phyloP scores from a whole-genome alignment of 2,113 vertebrate genomes.

The cattle (Bos taurus) region ARS-UCD2.0 NC_037336.1:16118001-16118500 shows the following conservation, averaged over 20 bases:
- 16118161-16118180: background rate
- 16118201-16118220: background rate
- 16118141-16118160: slow-evolving; percentile 5
- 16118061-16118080: background rate
- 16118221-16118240: background rate
- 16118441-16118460: slow-evolving; percentile 19
- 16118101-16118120: background rate
- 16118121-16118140: background rate
- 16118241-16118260: background rate
- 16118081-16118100: background rate
- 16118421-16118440: background rate
- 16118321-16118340: background rate
- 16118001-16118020: background rate
- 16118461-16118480: background rate
- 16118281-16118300: slow-evolving; percentile 37
- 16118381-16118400: slow-evolving; percentile 57
- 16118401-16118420: slow-evolving; percentile 62
- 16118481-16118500: background rate
- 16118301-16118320: slow-evolving; percentile 49
- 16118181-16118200: background rate
- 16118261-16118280: background rate
- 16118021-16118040: slow-evolving; percentile 6
- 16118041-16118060: background rate
- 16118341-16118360: slow-evolving; percentile 66
- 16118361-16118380: slow-evolving; percentile 66